A percentile compares a stretch with the other conserved stretches of the same genome.
These are phyloP conservation scores for Setipinna tenuifilis DNA, from an alignment of 2,797 vertebrate species.

Conservation along the genomic window DNA sequence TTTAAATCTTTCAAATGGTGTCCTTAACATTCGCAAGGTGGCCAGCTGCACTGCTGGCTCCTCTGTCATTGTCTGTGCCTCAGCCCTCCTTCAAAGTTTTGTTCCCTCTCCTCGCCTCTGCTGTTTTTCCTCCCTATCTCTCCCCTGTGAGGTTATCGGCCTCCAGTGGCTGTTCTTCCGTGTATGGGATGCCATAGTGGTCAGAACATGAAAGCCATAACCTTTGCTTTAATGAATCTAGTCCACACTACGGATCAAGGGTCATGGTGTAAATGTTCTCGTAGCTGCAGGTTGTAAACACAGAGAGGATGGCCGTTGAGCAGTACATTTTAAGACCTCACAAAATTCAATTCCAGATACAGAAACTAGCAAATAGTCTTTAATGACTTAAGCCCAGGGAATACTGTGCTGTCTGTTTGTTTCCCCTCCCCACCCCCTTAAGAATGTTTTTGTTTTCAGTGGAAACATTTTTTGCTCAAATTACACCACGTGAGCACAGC, in stretches of 20 bases:
- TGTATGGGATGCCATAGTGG: not conserved
- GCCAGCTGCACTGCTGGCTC: not conserved
- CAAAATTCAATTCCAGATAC: not conserved
- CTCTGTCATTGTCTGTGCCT: not conserved
- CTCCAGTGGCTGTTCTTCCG: too few relatives aligned
- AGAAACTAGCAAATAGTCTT: not conserved
- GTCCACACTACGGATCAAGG: not conserved
- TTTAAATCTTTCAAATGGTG: slow-evolving; percentile 12
- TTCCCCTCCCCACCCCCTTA: too few relatives aligned
- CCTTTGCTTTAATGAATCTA: not conserved
- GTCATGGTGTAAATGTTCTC: not conserved
- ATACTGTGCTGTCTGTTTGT: not conserved
- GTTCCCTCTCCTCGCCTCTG: not conserved
- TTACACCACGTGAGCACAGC: not conserved
- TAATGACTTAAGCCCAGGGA: not conserved
- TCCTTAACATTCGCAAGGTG: slow-evolving; percentile 51
- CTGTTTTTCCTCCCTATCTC: not conserved
- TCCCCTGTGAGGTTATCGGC: not conserved
- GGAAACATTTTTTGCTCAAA: not conserved
- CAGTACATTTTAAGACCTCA: too few relatives aligned
- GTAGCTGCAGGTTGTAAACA: not conserved
- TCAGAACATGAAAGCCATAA: not conserved
- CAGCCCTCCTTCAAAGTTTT: not conserved
- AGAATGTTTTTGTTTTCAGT: not conserved
- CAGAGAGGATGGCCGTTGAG: not conserved